These are phyloP conservation scores for Gandaritis pyraliata DNA, from an alignment of 2,888 invertebrate species.

Conservation along the genomic window DNA sequence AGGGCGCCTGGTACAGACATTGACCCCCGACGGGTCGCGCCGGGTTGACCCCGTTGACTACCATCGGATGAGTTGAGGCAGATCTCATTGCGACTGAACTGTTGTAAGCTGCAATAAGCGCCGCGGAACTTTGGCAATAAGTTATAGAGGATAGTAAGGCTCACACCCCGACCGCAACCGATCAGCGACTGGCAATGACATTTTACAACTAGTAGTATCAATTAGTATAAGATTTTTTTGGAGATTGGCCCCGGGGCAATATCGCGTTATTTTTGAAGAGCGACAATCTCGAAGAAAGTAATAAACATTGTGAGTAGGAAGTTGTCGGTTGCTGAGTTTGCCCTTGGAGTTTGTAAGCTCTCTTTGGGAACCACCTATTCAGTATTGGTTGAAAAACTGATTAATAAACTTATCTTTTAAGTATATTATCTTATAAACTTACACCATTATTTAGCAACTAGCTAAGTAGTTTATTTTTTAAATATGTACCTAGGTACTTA, in stretches of 20 bases:
- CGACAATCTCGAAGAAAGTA: slow-evolving; percentile 6
- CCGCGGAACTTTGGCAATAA: slow-evolving; percentile 78
- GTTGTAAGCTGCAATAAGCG: slow-evolving; percentile 48
- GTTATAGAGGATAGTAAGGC: slow-evolving; percentile 68
- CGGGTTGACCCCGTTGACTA: slow-evolving; percentile 22
- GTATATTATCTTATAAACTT: slow-evolving; percentile 69
- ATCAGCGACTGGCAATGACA: slow-evolving; percentile 18
- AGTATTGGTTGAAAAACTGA: slow-evolving; percentile 79
- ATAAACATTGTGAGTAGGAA: slow-evolving; percentile 26
- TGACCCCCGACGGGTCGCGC: slow-evolving; percentile 55
- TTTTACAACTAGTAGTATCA: slow-evolving; percentile 16
- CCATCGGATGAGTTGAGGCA: slow-evolving; percentile 44
- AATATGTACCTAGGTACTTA: slow-evolving; percentile 40
- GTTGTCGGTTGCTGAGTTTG: slow-evolving; percentile 26
- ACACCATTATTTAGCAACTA: slow-evolving; percentile 73
- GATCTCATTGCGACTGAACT: slow-evolving; percentile 59
- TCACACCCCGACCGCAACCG: slow-evolving; percentile 20
- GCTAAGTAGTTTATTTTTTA: slow-evolving; percentile 72
- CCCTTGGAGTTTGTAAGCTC: slow-evolving; percentile 23
- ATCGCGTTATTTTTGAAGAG: slow-evolving; percentile 12
- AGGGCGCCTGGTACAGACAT: slow-evolving; percentile 84
- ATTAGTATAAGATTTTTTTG: slow-evolving; percentile 8
- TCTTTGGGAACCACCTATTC: slow-evolving; percentile 63
- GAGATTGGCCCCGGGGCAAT: not conserved
- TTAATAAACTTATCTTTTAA: slow-evolving; percentile 69